Percentiles rank a stretch among this genome's conserved stretches.
These are phyloP conservation scores for Cataglyphis rosenhaueri DNA, from an alignment of 2,888 invertebrate species.

Conservation along the genomic window DNA sequence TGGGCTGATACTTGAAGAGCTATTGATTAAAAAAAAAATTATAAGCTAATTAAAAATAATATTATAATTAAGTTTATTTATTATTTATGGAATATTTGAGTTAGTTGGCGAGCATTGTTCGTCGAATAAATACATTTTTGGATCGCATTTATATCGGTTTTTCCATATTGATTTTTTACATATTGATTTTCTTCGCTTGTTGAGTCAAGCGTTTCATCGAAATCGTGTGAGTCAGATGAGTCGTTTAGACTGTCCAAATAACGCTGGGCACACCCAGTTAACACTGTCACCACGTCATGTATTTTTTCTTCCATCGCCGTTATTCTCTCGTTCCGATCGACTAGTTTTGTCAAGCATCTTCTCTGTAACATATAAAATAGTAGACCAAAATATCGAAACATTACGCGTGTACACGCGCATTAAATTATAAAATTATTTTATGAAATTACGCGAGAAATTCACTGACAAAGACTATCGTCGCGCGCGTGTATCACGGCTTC, in stretches of 20 bases:
- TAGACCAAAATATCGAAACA: neutral
- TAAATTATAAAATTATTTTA: neutral
- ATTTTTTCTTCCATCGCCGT: conserved; percentile 51
- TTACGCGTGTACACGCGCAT: neutral
- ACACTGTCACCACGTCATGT: conserved; percentile 25
- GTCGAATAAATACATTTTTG: neutral
- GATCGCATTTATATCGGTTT: neutral
- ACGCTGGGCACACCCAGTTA: conserved; percentile 39
- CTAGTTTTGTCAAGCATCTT: neutral
- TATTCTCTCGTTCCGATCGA: neutral
- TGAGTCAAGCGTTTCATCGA: conserved; percentile 34
- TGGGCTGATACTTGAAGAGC: neutral
- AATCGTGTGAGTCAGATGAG: conserved; percentile 30
- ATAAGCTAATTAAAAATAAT: neutral
- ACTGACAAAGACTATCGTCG: neutral
- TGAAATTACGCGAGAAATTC: neutral
- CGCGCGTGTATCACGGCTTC: neutral
- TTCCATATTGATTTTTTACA: too few species aligned
- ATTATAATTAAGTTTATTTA: neutral
- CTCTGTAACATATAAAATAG: neutral
- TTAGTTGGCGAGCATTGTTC: neutral
- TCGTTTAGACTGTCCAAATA: conserved; percentile 41
- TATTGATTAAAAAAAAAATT: neutral
- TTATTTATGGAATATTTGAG: neutral
- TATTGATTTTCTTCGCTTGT: neutral